Evolutionary conservation across 1,140 invertebrate genomes (phyloP).

Genomic region (Bacillus rossius): DNA sequence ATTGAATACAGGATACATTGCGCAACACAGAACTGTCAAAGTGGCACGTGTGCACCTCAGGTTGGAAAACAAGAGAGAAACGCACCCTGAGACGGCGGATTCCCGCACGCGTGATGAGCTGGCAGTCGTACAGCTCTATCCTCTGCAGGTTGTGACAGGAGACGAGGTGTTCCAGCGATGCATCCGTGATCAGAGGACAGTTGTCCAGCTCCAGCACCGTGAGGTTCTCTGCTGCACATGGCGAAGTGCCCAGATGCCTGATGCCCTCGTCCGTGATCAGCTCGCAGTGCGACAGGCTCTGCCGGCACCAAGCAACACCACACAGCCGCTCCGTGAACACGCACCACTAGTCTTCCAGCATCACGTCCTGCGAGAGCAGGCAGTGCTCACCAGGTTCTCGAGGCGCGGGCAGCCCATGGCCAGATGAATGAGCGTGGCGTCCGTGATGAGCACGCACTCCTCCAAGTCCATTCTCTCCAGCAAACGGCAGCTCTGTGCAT

Average conservation of each 20-base stretch:
- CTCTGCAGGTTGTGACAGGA: conserved; percentile 92
- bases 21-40: too few species aligned
- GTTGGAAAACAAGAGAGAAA: too few species aligned
- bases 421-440: conserved; percentile 86
- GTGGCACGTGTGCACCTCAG: too few species aligned
- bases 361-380: too few species aligned
- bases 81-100: conserved; percentile 80
- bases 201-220: conserved; percentile 97
- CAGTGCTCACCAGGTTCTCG: conserved; percentile 87
- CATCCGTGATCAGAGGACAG: conserved; percentile 97
- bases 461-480: conserved; percentile 98
- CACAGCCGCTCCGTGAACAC: background rate
- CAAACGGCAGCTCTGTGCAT: conserved; percentile 78
- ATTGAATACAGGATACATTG: too few species aligned
- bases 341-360: too few species aligned
- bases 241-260: conserved; percentile 83
- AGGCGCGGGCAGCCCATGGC: conserved; percentile 91
- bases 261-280: conserved; percentile 98
- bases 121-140: conserved; percentile 98
- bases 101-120: conserved; percentile 93
- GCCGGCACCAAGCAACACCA: conserved; percentile 24
- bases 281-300: conserved; percentile 98
- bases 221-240: conserved; percentile 86
- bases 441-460: conserved; percentile 96
- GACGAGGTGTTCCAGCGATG: conserved; percentile 91